A percentile compares a stretch with the other conserved stretches of the same genome.
Evolutionary conservation across 2,113 vertebrate genomes (phyloP).

Genomic region (Lutjanus erythropterus): DNA sequence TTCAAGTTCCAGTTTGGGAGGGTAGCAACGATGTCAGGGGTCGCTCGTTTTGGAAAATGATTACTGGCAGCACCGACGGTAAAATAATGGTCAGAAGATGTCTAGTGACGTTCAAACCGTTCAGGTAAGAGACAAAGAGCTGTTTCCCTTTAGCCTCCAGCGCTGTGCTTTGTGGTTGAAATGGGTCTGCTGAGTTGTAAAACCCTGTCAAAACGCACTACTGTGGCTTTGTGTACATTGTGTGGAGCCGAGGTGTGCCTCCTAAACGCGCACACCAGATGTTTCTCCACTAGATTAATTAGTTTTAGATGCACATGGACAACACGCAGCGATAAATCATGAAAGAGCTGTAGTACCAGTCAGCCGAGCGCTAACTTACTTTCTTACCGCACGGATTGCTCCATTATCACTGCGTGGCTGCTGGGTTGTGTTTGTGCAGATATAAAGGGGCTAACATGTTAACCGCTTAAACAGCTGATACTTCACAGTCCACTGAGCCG

Average conservation of each 20-base stretch:
- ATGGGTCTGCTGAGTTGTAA: conserved; percentile 14
- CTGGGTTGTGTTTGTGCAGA: conserved; percentile 24
- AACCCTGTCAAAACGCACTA: not conserved
- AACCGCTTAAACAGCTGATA: conserved; percentile 23
- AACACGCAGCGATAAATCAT: conserved; percentile 12
- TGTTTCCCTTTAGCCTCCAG: not conserved
- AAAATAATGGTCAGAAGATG: conserved; percentile 98
- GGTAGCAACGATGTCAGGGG: conserved; percentile 62
- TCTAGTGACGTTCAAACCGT: conserved; percentile 96
- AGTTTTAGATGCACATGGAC: conserved; percentile 36
- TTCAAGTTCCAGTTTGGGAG: conserved; percentile 56
- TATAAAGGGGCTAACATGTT: conserved; percentile 1
- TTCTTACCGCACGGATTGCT: conserved; percentile 23
- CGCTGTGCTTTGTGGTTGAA: not conserved
- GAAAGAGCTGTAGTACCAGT: conserved; percentile 10
- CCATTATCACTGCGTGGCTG: conserved; percentile 16
- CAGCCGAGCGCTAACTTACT: conserved; percentile 52
- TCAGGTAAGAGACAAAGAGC: conserved; percentile 88
- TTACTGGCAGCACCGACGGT: conserved; percentile 90
- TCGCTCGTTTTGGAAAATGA: conserved; percentile 83
- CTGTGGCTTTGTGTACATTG: not conserved
- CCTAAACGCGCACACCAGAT: conserved; percentile 42
- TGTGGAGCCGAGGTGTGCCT: not conserved
- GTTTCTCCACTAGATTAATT: conserved; percentile 35
- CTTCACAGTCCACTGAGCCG: conserved; percentile 13